Evolutionary conservation across 2,888 invertebrate genomes (phyloP).

Genomic region (Yponomeuta cagnagella): DNA sequence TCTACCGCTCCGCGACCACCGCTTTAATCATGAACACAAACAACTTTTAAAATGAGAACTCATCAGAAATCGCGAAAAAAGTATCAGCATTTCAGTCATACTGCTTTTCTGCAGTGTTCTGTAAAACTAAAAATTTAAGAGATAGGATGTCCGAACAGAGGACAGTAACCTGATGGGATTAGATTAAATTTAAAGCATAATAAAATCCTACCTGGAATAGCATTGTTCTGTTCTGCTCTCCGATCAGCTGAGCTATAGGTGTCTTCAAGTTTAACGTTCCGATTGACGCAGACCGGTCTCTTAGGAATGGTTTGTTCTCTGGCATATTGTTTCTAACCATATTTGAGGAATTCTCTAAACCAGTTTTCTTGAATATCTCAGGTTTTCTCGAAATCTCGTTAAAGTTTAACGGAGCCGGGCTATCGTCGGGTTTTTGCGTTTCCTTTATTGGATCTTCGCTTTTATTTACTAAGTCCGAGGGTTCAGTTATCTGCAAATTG

Average conservation of each 20-base stretch:
- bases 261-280: constrained; percentile 72
- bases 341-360: constrained; percentile 22
- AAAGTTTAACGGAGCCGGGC: constrained; percentile 35
- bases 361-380: constrained; percentile 21
- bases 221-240: constrained; percentile 94
- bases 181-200: neutral
- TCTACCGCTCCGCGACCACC: no score
- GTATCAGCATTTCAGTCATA: no score
- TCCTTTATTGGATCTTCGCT: neutral
- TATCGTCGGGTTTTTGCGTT: constrained; percentile 10
- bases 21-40: no score
- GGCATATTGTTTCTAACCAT: constrained; percentile 33
- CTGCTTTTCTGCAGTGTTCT: no score
- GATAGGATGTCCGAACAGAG: neutral
- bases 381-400: constrained; percentile 43
- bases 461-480: neutral
- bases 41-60: no score
- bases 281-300: constrained; percentile 78
- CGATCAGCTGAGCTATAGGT: constrained; percentile 60
- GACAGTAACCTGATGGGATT: neutral
- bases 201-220: constrained; percentile 82
- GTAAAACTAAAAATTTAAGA: no score
- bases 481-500: constrained; percentile 7
- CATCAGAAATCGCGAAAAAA: no score
- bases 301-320: constrained; percentile 60